phyloP scores from a whole-genome alignment of 2,888 invertebrate genomes.

The Oligia latruncula region DNA sequence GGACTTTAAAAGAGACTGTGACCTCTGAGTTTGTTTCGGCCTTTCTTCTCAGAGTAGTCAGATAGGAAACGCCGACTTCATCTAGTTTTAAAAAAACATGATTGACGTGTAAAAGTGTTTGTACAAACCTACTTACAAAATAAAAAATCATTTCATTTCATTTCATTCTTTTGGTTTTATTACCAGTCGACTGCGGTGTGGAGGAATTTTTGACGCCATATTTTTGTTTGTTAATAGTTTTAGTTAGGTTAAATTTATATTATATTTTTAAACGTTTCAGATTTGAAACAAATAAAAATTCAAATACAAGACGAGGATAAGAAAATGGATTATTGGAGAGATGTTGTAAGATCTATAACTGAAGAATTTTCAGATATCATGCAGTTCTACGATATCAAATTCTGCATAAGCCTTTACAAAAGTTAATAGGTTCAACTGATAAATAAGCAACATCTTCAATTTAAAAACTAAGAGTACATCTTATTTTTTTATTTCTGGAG shows the following conservation, averaged over 20 bases:
- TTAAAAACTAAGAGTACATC: not conserved
- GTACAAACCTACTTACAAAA: too few relatives aligned
- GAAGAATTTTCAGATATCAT: conserved; percentile 78
- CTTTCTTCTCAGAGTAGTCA: too few relatives aligned
- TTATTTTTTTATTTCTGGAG: not conserved
- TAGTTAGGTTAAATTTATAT: not conserved
- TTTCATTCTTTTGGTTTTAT: too few relatives aligned
- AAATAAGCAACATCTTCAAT: not conserved
- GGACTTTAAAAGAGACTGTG: too few relatives aligned
- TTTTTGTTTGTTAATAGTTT: not conserved
- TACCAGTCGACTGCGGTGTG: too few relatives aligned
- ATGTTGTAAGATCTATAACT: conserved; percentile 68
- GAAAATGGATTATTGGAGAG: conserved; percentile 75
- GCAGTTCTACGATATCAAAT: conserved; percentile 75
- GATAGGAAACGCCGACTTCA: too few relatives aligned
- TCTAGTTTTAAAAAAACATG: too few relatives aligned
- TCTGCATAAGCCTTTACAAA: conserved; percentile 80
- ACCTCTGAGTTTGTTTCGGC: too few relatives aligned
- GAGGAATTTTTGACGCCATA: not conserved
- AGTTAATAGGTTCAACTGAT: conserved; percentile 61
- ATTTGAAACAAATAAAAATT: conserved; percentile 79
- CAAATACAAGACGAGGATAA: conserved; percentile 80
- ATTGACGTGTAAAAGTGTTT: too few relatives aligned
- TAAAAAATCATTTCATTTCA: too few relatives aligned
- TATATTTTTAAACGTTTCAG: conserved; percentile 68